These are phyloP conservation scores for Collichthys lucidus DNA, from an alignment of 2,113 vertebrate species.

Conservation along the genomic window DNA sequence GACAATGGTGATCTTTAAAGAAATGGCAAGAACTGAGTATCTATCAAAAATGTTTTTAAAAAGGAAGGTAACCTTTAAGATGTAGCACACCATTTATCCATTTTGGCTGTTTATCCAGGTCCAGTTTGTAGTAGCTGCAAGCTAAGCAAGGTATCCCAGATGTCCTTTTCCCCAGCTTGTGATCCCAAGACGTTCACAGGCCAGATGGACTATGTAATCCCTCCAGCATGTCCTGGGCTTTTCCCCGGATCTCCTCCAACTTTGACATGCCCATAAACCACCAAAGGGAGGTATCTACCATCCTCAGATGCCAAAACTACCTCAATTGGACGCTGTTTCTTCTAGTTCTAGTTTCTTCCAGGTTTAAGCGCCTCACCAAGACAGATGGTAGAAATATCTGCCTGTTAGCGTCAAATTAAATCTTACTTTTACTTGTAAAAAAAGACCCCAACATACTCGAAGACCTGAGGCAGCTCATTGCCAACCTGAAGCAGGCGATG, in stretches of 20 bases:
- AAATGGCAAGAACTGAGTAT: not conserved
- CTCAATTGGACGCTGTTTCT: not conserved
- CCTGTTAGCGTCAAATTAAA: not conserved
- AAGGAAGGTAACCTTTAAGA: not conserved
- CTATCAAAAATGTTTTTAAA: no score
- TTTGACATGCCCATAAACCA: not conserved
- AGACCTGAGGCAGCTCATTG: no score
- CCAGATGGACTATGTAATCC: constrained; percentile 8
- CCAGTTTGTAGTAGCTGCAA: not conserved
- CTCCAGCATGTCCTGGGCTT: not conserved
- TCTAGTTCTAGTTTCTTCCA: not conserved
- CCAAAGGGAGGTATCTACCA: not conserved
- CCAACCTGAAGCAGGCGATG: no score
- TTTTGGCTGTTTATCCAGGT: not conserved
- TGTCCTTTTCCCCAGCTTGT: not conserved
- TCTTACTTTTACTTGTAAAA: not conserved
- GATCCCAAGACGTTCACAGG: not conserved
- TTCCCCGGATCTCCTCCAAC: not conserved
- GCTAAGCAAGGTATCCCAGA: not conserved
- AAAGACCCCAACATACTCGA: not conserved
- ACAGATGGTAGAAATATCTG: not conserved
- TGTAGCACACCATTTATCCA: not conserved
- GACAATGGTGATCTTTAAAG: not conserved
- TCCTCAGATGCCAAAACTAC: not conserved
- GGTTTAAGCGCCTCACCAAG: not conserved